Evolutionary conservation across 2,888 invertebrate species (phyloP), one percentile per base, ranked within the genome.

Genomic region (Campoplex capitator): DNA sequence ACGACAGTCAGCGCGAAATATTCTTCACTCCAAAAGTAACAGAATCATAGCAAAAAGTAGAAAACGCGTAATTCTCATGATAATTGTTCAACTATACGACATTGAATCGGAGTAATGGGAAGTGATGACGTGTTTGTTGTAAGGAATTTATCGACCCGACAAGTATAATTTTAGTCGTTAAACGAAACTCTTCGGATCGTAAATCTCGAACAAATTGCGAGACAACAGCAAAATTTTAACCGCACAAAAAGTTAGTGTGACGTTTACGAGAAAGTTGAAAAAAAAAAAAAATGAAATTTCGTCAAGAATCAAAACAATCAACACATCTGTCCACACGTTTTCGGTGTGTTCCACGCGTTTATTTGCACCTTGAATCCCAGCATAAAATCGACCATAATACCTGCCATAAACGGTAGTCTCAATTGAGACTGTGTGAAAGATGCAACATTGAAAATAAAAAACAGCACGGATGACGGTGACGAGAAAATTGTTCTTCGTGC

Each of bases 401-500:
- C 4, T 38, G 38, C 1, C 35, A n/a, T 73, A 38, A 7, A 35
- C 48, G 48, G 16, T 16, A 18, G 35, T 54, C 51, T 32, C n/a
- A 38, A 38, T 73, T n/a, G 7, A 9, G 35, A 38, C 32, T 56
- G 48, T 38, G 45, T n/a, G 73, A 38, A 38, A 38, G 38, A 73
- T 56, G 73, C 35, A 54, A 73, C 71, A n/a, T 71, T 51, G n/a
- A 54, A 38, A 54, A 73, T 38, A 3, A 28, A 3, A 28, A 28
- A 11, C 16, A 32, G 62, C 4, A 62, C 4, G 16, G 32, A 62
- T 73, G 38, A 8, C 35, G 35, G 56, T 13, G 42, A 62, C 28
- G 75, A 38, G 76, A 42, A 71, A 71, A 62, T 62, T 28, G 38
- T 28, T 13, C 18, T 51, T 65, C 58, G 23, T 23, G 58, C 62